These are phyloP conservation scores for Zaprionus bogoriensis DNA, from an alignment of 2,888 invertebrate genomes.

Conservation along the genomic window DNA sequence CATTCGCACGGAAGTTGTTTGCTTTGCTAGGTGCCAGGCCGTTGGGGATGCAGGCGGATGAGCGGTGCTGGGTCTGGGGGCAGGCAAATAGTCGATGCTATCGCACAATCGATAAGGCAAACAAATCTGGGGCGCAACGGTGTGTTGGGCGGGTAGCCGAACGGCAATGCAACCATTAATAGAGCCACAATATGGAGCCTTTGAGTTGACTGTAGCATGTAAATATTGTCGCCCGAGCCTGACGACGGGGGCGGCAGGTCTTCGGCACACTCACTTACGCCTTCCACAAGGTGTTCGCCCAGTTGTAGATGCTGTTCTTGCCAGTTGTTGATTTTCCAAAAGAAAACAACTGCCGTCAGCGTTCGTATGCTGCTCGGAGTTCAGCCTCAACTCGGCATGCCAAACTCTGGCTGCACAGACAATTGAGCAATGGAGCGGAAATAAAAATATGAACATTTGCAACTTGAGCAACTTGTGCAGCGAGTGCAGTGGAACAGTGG, in stretches of 20 bases:
- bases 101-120: constrained; percentile 65
- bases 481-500: no score
- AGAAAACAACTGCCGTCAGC: neutral
- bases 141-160: neutral
- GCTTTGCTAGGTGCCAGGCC: constrained; percentile 41
- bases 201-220: constrained; percentile 24
- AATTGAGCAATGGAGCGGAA: constrained; percentile 62
- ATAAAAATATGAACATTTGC: constrained; percentile 38
- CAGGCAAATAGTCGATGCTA: constrained; percentile 31
- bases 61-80: constrained; percentile 27
- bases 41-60: constrained; percentile 9
- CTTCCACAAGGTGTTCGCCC: neutral
- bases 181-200: constrained; percentile 40
- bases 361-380: neutral
- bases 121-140: constrained; percentile 43
- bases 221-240: constrained; percentile 29
- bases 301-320: neutral
- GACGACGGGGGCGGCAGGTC: no score
- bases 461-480: constrained; percentile 10
- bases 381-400: constrained; percentile 12
- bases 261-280: no score
- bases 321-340: constrained; percentile 7
- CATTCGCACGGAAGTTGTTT: constrained; percentile 51
- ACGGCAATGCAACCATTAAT: constrained; percentile 40
- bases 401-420: constrained; percentile 32